Conservation (phyloP, 2,113 vertebrate species). For the Phylloscopus trochiloides region DNA sequence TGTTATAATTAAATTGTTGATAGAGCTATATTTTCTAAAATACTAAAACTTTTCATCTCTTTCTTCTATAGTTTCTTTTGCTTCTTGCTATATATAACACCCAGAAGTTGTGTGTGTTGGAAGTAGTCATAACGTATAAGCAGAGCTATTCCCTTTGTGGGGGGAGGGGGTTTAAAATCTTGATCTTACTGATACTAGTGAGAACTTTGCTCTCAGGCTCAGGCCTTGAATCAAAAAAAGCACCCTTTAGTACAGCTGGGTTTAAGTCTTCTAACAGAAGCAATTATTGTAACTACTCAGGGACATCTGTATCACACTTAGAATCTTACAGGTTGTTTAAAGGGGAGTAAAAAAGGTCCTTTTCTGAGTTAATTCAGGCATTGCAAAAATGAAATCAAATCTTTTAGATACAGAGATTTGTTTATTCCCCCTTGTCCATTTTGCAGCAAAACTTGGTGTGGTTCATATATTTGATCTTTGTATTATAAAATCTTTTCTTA, state of each 20-base stretch:
- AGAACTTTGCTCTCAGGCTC: background rate
- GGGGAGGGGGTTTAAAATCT: background rate
- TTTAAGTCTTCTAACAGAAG: background rate
- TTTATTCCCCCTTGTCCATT: background rate
- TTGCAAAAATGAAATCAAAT: background rate
- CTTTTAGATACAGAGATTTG: background rate
- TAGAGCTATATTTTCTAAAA: background rate
- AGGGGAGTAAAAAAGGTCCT: background rate
- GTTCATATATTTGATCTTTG: background rate
- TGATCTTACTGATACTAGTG: background rate
- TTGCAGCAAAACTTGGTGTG: background rate
- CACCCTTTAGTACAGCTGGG: background rate
- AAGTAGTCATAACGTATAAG: background rate
- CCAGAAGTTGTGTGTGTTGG: background rate
- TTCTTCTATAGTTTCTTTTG: background rate
- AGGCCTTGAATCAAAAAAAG: background rate
- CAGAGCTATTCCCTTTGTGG: background rate
- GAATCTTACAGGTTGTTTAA: background rate
- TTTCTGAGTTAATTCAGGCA: background rate
- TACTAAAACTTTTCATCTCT: background rate
- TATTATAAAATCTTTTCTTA: background rate
- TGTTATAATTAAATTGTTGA: background rate
- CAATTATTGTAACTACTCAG: background rate
- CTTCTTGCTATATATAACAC: background rate
- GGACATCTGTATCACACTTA: background rate